Conservation (phyloP, 1,140 invertebrate species). For the Pogonomyrmex californicus region DNA sequence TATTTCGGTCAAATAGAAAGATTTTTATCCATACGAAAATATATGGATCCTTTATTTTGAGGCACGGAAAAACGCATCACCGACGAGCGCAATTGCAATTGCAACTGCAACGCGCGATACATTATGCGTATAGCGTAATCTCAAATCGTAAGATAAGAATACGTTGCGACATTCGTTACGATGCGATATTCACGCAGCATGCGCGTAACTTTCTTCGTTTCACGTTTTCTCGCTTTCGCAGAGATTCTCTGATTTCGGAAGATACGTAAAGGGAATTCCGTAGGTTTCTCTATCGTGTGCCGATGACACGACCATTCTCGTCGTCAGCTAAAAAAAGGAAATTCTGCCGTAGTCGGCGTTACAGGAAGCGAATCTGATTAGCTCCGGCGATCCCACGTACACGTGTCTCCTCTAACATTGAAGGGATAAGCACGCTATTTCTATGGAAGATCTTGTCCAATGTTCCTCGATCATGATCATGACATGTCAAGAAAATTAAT, state of each 20-base stretch:
- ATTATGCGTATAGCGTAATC: slow-evolving; percentile 31
- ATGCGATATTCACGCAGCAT: slow-evolving; percentile 9
- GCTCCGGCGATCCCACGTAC: slow-evolving; percentile 26
- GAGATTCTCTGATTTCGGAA: slow-evolving; percentile 6
- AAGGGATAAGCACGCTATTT: not conserved
- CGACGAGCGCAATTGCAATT: not conserved
- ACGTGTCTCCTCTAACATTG: slow-evolving; percentile 35
- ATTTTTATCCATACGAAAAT: not conserved
- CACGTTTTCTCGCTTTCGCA: not conserved
- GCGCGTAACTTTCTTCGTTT: not conserved
- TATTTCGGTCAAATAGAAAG: not conserved
- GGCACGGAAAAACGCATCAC: not conserved
- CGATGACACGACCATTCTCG: not conserved
- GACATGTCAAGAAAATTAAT: slow-evolving; percentile 18
- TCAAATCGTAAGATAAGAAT: slow-evolving; percentile 29
- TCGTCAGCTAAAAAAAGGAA: slow-evolving; percentile 62
- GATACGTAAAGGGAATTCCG: not conserved
- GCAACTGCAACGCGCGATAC: not conserved
- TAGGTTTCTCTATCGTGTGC: not conserved
- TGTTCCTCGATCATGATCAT: not conserved
- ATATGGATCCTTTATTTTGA: not conserved
- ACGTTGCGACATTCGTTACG: not conserved
- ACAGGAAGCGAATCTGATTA: slow-evolving; percentile 61
- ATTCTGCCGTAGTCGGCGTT: slow-evolving; percentile 15
- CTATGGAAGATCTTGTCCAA: not conserved